Percentiles rank a stretch among this genome's conserved stretches.
Evolutionary conservation across 2,797 vertebrate genomes (phyloP).

Genomic region (Rhinella marina): DNA sequence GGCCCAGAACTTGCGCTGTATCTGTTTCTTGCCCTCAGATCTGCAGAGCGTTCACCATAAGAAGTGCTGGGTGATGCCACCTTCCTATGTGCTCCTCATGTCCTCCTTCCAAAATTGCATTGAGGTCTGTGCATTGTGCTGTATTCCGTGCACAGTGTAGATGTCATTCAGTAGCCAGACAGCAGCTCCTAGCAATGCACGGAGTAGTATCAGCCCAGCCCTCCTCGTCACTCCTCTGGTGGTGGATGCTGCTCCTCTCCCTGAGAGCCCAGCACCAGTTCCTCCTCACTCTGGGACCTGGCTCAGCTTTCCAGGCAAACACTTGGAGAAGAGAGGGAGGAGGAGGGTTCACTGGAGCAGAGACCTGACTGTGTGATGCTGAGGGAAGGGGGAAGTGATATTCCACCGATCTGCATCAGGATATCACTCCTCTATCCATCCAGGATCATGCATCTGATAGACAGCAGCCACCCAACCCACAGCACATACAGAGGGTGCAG

Average conservation of each 20-base stretch:
- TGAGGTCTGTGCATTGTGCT: constrained; percentile 44
- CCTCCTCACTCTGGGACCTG: constrained; percentile 50
- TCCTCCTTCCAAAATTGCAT: constrained; percentile 47
- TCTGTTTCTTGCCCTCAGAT: background rate
- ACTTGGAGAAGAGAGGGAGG: constrained; percentile 36
- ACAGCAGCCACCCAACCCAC: background rate
- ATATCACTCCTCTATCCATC: constrained; percentile 25
- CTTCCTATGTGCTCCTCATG: background rate
- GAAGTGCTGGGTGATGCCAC: background rate
- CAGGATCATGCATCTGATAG: background rate
- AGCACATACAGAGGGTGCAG: background rate
- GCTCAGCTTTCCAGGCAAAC: constrained; percentile 43
- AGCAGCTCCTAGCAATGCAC: constrained; percentile 15
- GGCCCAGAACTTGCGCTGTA: constrained; percentile 72
- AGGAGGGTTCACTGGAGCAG: constrained; percentile 41
- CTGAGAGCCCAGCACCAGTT: constrained; percentile 26
- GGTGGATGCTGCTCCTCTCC: background rate
- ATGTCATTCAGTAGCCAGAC: constrained; percentile 34
- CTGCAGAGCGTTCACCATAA: constrained; percentile 55
- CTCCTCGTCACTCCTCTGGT: constrained; percentile 19
- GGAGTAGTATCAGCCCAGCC: constrained; percentile 33
- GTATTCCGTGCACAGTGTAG: constrained; percentile 25
- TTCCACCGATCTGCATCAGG: background rate
- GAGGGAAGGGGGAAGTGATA: background rate
- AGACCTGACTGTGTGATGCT: constrained; percentile 42